A percentile compares a stretch with the other conserved stretches of the same genome.
These are phyloP conservation scores for Temnothorax unifasciatus DNA, from an alignment of 2,888 invertebrate genomes.

Conservation along the genomic window DNA sequence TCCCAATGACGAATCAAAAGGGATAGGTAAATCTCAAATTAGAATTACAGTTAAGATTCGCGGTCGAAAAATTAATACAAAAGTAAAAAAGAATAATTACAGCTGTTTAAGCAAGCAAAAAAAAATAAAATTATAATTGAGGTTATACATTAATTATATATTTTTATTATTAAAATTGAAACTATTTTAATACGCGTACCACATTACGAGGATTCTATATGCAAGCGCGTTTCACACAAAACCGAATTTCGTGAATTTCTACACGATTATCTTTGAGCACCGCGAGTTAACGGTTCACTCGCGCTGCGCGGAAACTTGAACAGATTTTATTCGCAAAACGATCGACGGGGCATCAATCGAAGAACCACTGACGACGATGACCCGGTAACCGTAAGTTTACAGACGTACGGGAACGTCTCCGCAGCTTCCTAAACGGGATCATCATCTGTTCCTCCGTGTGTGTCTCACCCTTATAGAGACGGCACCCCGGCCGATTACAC, in stretches of 20 bases:
- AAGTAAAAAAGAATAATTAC: not conserved
- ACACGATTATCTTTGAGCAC: not conserved
- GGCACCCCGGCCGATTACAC: constrained; percentile 67
- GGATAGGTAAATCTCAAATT: not conserved
- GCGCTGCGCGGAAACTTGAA: not conserved
- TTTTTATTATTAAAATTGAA: not conserved
- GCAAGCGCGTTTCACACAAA: not conserved
- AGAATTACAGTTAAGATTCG: not conserved
- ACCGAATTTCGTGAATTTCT: not conserved
- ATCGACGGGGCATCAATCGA: not conserved
- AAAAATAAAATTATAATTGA: not conserved
- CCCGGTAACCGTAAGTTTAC: constrained; percentile 81
- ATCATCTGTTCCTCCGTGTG: constrained; percentile 81
- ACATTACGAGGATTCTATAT: not conserved
- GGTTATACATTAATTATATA: not conserved
- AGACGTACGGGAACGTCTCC: constrained; percentile 71
- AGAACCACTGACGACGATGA: constrained; percentile 74
- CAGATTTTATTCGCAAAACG: not conserved
- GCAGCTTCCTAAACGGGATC: constrained; percentile 85
- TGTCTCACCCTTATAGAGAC: constrained; percentile 66
- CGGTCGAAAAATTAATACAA: not conserved
- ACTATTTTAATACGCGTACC: not conserved
- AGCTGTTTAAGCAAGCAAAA: not conserved
- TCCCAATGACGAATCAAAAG: not conserved
- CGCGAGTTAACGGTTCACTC: not conserved